Evolutionary conservation across 2,113 vertebrate species (phyloP), one percentile per base, ranked within the genome.

Genomic region (Malurus melanocephalus): DNA sequence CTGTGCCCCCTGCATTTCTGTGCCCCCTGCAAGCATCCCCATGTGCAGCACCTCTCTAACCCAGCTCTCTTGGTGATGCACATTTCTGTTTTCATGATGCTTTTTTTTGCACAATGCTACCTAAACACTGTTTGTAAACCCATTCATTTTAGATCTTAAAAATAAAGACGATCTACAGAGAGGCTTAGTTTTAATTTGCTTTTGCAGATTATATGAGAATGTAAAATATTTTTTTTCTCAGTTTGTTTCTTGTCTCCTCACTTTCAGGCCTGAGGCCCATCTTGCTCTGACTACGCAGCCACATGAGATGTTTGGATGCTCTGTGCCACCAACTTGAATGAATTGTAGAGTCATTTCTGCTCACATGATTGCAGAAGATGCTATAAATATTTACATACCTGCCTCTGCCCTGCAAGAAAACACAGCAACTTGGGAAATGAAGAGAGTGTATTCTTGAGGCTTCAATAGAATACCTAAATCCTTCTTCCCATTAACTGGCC

Each of bases 211-310:
- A 51, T 45, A 61, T 45, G 32, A 87, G 20, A 61, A 35, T 55
- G 9, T 66, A 89, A 78, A 59, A 27, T 67, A 40, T 30, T 43
- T 69, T 13, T 13, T 74, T 71, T 82, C 46, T 56, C 52, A 55
- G 2, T 66, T 79, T 88, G 5, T 23, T 72, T 16, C n/a, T 65
- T 77, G 59, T 94, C 42, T 88, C 22, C 24, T 90, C 4, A 26
- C 38, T 96, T 92, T 66, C 87, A 94, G 90, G 76, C 87, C 42
- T 76, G 55, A 93, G 6, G 16, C 10, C 4, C 60, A 64, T 13
- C n/a, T 71, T 45, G 9, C 81, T 81, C 30, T 67, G 52, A 33
- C 32, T n/a, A 23, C 4, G 0, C 48, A 55, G 60, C 19, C 33
- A 4, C 7, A 15, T 17, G n/a, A 66, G 87, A 55, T 0, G 3